Base-by-base conservation (phyloP, 2,888 invertebrate species). In the Hirudinaria manillensis region DNA sequence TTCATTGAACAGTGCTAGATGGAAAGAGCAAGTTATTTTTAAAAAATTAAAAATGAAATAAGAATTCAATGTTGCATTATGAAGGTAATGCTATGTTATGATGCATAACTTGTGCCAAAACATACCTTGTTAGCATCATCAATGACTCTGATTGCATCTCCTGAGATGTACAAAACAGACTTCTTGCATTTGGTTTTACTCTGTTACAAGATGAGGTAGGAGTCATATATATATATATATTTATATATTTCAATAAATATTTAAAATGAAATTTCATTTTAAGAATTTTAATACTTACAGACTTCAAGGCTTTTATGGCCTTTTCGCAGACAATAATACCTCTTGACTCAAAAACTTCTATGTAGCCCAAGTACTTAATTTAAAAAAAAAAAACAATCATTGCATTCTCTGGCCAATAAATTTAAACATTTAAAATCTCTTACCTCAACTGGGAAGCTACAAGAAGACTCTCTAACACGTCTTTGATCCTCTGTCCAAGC, bases 251-350 rank as follows among this genome's bases (percentile, higher is more conserved):
- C 27, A 6, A 38, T 29, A 53, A 53, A 53, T 53, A 13, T 53
- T 53, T 53, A 53, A n/a, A n/a, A n/a, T n/a, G 53, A 13, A 53
- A 53, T 53, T 16, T 53, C 53, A 53, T 21, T 24, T 10, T 61
- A n/a, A 21, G 61, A 61, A 61, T 61, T 27, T 24, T 61, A 7
- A 61, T 16, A 81, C 91, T 90, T 86, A 95, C 95, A 88, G 80
- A 79, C 81, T 84, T 90, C 79, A 99, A 89, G 80, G 94, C 93
- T 89, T 96, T 98, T 78, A 99, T 89, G 73, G 99, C 99, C 86
- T 97, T 97, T 86, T 99, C 99, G 88, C 99, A 99, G 77, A 98
- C 94, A 87, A 96, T 94, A 97, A 99, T 98, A 70, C 99, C 99
- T 83, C 99, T 89, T 13, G 97, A 97, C 87, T 99, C 99, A 87